Conservation (phyloP, 1,140 invertebrate species). For the Anastrepha ludens region DNA sequence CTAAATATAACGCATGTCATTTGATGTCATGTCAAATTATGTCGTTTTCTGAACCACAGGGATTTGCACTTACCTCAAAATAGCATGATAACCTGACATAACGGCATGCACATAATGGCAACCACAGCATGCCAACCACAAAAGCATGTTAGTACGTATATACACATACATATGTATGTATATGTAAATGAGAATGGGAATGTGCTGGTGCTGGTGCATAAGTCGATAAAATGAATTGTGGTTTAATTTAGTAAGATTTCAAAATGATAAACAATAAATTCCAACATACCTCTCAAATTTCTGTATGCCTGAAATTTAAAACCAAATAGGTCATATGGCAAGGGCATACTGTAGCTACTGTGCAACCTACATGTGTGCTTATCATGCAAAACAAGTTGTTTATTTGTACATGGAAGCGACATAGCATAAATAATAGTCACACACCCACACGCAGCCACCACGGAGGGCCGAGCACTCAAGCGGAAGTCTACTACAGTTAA, state of each 20-base stretch:
- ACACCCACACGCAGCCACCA: neutral
- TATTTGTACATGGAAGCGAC: neutral
- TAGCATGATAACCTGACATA: neutral
- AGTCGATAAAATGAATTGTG: neutral
- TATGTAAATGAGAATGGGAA: neutral
- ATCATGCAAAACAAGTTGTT: neutral
- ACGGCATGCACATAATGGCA: neutral
- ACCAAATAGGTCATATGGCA: too few relatives aligned
- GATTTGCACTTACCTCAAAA: conserved; percentile 48
- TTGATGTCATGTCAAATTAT: conserved; percentile 41
- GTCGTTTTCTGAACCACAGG: conserved; percentile 21
- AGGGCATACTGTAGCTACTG: too few relatives aligned
- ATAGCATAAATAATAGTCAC: conserved; percentile 1
- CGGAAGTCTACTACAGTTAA: neutral
- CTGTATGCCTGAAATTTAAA: too few relatives aligned
- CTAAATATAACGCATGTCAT: neutral
- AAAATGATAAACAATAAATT: neutral
- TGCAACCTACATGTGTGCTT: too few relatives aligned
- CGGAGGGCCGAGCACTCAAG: neutral
- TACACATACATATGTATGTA: neutral
- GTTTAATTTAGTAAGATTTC: neutral
- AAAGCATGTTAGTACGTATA: neutral
- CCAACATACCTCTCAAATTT: neutral
- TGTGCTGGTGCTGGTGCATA: too few relatives aligned
- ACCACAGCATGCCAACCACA: neutral